Conservation (phyloP, 2,113 vertebrate species). For the Ageneiosus marmoratus region DNA sequence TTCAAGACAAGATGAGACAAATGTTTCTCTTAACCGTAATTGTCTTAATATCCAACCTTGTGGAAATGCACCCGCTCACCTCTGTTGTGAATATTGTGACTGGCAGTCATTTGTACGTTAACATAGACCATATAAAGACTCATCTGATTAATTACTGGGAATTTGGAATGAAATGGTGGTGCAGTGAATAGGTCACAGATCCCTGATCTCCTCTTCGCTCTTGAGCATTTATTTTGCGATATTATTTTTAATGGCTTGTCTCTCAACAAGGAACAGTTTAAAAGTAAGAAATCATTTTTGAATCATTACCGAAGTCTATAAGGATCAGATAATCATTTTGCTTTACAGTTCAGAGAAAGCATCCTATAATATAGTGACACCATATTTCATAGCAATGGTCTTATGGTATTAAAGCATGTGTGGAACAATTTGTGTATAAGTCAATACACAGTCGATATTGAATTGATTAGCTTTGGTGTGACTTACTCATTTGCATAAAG, state of each 20-base stretch:
- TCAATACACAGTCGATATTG: background rate
- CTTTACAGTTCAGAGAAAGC: background rate
- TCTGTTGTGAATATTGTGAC: background rate
- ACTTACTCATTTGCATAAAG: background rate
- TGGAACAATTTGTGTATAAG: too few species aligned
- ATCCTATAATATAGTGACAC: background rate
- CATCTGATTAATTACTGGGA: conserved; percentile 13
- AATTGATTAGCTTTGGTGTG: background rate
- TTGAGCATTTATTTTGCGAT: too few species aligned
- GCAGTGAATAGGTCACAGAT: background rate
- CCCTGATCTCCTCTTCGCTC: background rate
- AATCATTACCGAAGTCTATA: background rate
- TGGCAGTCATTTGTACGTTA: background rate
- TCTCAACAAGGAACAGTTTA: background rate
- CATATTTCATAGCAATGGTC: background rate
- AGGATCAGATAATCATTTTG: background rate
- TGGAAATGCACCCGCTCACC: conserved; percentile 20
- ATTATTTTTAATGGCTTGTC: background rate
- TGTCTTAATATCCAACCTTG: conserved; percentile 22
- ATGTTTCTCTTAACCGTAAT: conserved; percentile 29
- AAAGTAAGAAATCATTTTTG: background rate
- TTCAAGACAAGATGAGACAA: background rate
- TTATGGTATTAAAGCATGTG: too few species aligned
- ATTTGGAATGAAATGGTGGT: background rate
- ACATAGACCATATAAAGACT: conserved; percentile 11